Percentiles rank a stretch among this genome's conserved stretches.
These are phyloP conservation scores for Eubucco bourcierii DNA, from an alignment of 2,113 vertebrate genomes.

Conservation along the genomic window DNA sequence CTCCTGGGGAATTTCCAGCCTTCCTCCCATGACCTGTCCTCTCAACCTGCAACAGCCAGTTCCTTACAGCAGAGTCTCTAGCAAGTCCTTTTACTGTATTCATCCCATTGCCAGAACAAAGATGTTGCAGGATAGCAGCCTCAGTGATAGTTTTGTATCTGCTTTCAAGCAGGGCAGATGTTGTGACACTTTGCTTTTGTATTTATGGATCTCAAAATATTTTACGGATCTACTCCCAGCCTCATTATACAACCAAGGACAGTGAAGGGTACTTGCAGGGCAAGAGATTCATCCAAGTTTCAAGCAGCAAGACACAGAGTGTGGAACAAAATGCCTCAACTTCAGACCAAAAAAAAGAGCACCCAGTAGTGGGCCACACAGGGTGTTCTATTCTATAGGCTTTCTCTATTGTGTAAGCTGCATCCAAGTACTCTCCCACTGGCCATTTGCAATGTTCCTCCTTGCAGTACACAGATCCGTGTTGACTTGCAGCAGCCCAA, in stretches of 20 bases:
- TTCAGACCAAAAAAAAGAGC: neutral
- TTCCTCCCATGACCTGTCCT: neutral
- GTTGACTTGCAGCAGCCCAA: neutral
- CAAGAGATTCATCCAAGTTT: neutral
- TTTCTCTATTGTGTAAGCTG: neutral
- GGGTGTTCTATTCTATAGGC: neutral
- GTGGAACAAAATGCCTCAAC: neutral
- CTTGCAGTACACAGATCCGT: neutral
- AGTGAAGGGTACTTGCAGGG: neutral
- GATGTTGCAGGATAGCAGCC: neutral
- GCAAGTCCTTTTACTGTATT: neutral
- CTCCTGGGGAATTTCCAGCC: neutral
- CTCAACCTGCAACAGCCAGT: neutral
- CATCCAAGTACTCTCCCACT: neutral
- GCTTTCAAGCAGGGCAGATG: neutral
- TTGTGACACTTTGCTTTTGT: neutral
- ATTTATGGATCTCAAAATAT: neutral
- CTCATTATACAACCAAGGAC: constrained; percentile 3
- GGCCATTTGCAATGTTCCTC: neutral
- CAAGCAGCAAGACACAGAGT: neutral
- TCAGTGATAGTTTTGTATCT: neutral
- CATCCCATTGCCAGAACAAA: neutral
- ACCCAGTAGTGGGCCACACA: neutral
- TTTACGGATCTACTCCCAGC: neutral
- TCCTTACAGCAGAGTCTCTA: neutral